Base-by-base conservation (phyloP, 2,113 vertebrate genomes). In the Taxidea taxus region DNA sequence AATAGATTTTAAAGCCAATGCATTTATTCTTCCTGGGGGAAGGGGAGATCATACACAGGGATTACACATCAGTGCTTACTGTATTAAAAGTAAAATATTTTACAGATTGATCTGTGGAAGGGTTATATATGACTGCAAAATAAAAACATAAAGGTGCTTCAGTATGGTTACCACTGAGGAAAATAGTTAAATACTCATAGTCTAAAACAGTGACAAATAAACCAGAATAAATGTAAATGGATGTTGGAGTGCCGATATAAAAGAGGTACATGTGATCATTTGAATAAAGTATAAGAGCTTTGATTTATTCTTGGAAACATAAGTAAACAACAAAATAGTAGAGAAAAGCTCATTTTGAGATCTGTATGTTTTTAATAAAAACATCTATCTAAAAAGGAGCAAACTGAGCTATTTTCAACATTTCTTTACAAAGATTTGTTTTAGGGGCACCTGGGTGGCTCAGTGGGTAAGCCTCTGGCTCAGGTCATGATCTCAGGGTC, bases 21-120 rank as follows among this genome's bases (percentile, higher is more conserved):
- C 4, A 83, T 39, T 87, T 93, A 77, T 89, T 96, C 70, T 93
- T 85, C 68, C 72, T 90, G 4, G 27, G 23, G 23, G 34, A 42
- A 86, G 54, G 58, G 39, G 75, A 82, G 27, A 68, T 74, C 54
- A 72, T 51, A 87, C 42, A 66, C 54, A n/a, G 37, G 29, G 27
- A 78, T 95, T 91, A 66, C 75, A 80, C 4, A 44, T 75, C 64
- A 90, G 78, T 92, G 51, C 15, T 91, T 87, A 51, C 2, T 51
- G 16, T 83, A 16, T 77, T 96, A 77, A 94, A 96, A 92, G 62
- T 72, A 54, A 96, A 88, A 84, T 81, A 78, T 82, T 83, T 56
- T 84, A 62, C 6, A 94, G 51, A 75, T 91, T 87, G 91, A 68
- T 87, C 58, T 92, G 72, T 93, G 74, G 23, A 87, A 93, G 21